Conservation (phyloP, 2,888 invertebrate species). For the Aporophyla lueneburgensis region DNA sequence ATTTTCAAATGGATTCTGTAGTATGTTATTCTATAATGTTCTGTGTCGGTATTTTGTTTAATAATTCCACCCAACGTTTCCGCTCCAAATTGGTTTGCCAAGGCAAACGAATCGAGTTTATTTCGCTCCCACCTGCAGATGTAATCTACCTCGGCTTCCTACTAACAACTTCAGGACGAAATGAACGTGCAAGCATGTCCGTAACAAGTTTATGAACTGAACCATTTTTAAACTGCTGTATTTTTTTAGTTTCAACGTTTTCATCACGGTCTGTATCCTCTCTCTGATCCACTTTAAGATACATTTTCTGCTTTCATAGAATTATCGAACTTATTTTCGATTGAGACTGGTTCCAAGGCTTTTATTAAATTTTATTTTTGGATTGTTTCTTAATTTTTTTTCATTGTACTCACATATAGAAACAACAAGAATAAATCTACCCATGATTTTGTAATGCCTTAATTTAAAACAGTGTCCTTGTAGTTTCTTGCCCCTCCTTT, state of each 20-base stretch:
- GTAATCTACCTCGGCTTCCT: slow-evolving; percentile 27
- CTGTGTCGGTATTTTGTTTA: slow-evolving; percentile 44
- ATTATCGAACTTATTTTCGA: too few species aligned
- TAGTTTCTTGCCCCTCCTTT: too few species aligned
- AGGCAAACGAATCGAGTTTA: slow-evolving; percentile 48
- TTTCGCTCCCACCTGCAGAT: slow-evolving; percentile 8
- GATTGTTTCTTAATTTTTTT: too few species aligned
- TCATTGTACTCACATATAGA: too few species aligned
- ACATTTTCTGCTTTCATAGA: background rate
- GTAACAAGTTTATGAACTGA: slow-evolving; percentile 32
- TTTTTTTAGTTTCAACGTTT: background rate
- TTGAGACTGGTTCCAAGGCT: too few species aligned
- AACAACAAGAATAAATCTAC: too few species aligned
- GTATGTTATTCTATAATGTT: slow-evolving; percentile 1
- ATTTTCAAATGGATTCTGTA: slow-evolving; percentile 39
- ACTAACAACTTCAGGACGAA: background rate
- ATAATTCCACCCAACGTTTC: slow-evolving; percentile 39
- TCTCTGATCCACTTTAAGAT: too few species aligned
- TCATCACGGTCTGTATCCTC: background rate
- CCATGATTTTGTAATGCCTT: too few species aligned
- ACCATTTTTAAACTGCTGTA: background rate
- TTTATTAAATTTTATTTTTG: too few species aligned
- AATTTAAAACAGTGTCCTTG: too few species aligned
- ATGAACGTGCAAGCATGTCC: slow-evolving; percentile 26
- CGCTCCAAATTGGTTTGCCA: slow-evolving; percentile 55